phyloP scores from a whole-genome alignment of 2,797 vertebrate genomes.

The Pseudomugil gertrudae region DNA sequence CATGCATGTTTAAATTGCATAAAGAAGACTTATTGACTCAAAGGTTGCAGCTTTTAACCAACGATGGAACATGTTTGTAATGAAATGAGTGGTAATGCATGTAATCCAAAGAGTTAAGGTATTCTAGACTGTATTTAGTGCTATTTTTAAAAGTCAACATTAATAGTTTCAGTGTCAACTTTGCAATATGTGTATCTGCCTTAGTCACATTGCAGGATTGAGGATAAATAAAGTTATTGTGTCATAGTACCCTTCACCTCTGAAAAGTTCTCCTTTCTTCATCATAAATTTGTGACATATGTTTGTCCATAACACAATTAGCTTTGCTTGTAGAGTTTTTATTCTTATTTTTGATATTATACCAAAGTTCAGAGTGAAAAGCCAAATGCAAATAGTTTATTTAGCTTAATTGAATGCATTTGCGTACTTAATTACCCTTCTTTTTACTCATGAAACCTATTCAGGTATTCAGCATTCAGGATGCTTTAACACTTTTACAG shows the following conservation, averaged over 20 bases:
- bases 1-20: not conserved
- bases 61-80: too few relatives aligned
- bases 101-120: too few relatives aligned
- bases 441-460: too few relatives aligned
- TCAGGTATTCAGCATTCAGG: too few relatives aligned
- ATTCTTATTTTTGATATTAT: not conserved
- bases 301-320: not conserved
- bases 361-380: not conserved
- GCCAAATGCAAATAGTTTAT: not conserved
- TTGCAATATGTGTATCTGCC: not conserved
- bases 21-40: not conserved
- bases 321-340: not conserved
- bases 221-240: not conserved
- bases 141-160: not conserved
- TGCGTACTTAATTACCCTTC: too few relatives aligned
- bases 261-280: not conserved
- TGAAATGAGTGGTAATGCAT: not conserved
- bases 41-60: not conserved
- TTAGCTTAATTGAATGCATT: too few relatives aligned
- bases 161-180: not conserved
- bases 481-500: too few relatives aligned
- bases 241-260: not conserved
- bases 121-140: not conserved
- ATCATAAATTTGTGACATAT: not conserved
- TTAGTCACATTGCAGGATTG: not conserved